A percentile compares a stretch with the other conserved stretches of the same genome.
Conservation (phyloP, 2,113 vertebrate genomes). For the human (Homo sapiens) region GRCh38 chr18:12965501-12966000, state of each 20-base stretch:
- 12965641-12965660: not conserved
- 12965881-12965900: not conserved
- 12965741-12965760: not conserved
- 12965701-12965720: not conserved
- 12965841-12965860: not conserved
- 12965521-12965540: not conserved
- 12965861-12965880: not conserved
- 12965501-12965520: not conserved
- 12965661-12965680: not conserved
- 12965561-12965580: slow-evolving; percentile 3
- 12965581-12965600: not conserved
- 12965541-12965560: not conserved
- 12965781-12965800: not conserved
- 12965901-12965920: not conserved
- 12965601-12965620: not conserved
- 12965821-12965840: not conserved
- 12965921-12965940: not conserved
- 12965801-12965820: not conserved
- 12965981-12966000: not conserved
- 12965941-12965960: not conserved
- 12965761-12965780: not conserved
- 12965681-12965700: not conserved
- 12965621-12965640: not conserved
- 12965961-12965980: not conserved
- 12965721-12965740: not conserved